Evolutionary conservation across 2,797 vertebrate genomes (phyloP), one percentile per base, ranked within the genome.

Genomic region (Semotilus atromaculatus): DNA sequence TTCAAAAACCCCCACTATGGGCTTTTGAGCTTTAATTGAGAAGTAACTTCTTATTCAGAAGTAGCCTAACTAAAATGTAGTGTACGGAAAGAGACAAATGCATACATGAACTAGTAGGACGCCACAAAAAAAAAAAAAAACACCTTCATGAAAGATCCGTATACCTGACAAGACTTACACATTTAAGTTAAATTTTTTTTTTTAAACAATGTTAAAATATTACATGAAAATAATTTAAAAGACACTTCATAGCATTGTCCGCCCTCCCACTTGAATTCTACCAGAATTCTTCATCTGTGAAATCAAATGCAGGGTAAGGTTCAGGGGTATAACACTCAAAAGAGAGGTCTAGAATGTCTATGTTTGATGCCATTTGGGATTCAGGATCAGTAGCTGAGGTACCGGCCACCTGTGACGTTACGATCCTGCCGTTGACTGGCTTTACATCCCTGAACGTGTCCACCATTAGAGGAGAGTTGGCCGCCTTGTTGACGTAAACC

Each of bases 401-500:
- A 0, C 90, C 40, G 4, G 19, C 13, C 34, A 53, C 45, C 29
- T 73, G 53, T 4, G 67, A 92, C 0, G 53, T 88, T 26, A 93
- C 91, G 0, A 0, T 0, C 82, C 40, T 91, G 0, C n/a, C 16
- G 1, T 87, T 89, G 1, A 5, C 2, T 0, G 71, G 0, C 79
- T 93, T 93, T 72, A 81, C 0, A 1, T 0, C 0, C 55, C 94
- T 90, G 88, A 0, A 94, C 67, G 86, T 82, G 0, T 94, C 79
- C 10, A 2, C 1, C 79, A 92, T 89, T 0, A 87, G 1, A 0
- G 23, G 7, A 0, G 90, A 80, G 0, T 31, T 11, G 2, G 0
- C 7, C 1, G 26, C 38, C 31, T 82, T 55, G 1, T 0, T 2
- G n/a, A 93, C 0, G n/a, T 0, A 70, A 1, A 94, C 0, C 0